Conservation (phyloP, 2,113 vertebrate species). For the Nyctereutes procyonoides region DNA sequence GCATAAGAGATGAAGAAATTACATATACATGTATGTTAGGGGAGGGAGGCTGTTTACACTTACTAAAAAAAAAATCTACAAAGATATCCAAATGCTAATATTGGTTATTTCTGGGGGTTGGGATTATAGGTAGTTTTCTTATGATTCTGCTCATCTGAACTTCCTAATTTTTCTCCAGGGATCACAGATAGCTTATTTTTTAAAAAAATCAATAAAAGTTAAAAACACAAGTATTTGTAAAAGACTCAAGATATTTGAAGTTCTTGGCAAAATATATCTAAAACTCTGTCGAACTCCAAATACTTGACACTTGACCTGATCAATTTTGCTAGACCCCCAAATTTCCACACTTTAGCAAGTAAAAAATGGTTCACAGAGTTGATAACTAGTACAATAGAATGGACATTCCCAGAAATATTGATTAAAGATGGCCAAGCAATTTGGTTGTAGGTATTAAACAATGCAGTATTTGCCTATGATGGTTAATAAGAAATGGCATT, state of each 20-base stretch:
- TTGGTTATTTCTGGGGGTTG: neutral
- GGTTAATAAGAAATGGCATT: constrained; percentile 14
- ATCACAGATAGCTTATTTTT: neutral
- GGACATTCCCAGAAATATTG: neutral
- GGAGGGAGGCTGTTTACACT: neutral
- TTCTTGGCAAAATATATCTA: neutral
- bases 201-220: constrained; percentile 29
- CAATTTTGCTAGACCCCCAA: neutral
- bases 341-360: neutral
- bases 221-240: constrained; percentile 9
- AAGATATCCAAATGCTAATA: neutral
- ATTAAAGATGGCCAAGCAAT: constrained; percentile 16
- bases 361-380: neutral
- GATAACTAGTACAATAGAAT: neutral
- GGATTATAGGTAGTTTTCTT: neutral
- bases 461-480: constrained; percentile 9
- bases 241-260: constrained; percentile 32
- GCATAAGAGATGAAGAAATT: neutral
- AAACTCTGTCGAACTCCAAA: neutral
- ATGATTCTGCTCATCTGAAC: neutral
- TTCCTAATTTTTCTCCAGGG: neutral
- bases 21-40: neutral
- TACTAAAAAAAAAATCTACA: neutral
- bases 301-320: neutral
- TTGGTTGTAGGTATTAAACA: neutral